Conservation (phyloP, 2,797 vertebrate genomes). For the Nannoperca australis region DNA sequence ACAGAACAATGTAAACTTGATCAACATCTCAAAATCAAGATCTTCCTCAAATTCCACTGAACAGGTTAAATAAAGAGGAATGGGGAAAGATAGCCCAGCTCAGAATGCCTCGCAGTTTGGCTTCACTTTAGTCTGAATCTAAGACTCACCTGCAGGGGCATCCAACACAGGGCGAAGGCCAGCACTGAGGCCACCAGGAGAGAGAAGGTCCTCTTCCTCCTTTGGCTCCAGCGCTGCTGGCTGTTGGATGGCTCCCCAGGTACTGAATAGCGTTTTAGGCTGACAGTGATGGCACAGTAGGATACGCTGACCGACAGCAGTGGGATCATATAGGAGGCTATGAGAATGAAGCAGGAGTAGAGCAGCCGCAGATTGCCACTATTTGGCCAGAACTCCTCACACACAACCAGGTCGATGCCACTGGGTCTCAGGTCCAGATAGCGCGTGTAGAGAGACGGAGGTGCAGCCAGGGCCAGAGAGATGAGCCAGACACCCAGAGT, state of each 20-base stretch:
- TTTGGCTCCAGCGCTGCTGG: constrained; percentile 83
- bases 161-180: constrained; percentile 86
- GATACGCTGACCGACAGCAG: constrained; percentile 85
- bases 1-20: not conserved
- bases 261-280: constrained; percentile 78
- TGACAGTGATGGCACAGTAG: constrained; percentile 85
- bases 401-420: constrained; percentile 84
- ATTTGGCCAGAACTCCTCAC: constrained; percentile 87
- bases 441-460: constrained; percentile 79
- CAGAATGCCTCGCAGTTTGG: not conserved
- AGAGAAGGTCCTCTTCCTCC: constrained; percentile 83
- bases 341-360: constrained; percentile 84
- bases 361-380: constrained; percentile 79
- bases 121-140: not conserved
- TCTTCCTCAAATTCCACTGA: not conserved
- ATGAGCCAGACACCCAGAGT: constrained; percentile 82
- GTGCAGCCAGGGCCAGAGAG: constrained; percentile 83
- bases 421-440: constrained; percentile 84
- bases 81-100: not conserved
- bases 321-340: constrained; percentile 85
- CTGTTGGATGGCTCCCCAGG: constrained; percentile 78
- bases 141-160: constrained; percentile 83
- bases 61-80: not conserved
- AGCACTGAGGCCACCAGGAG: constrained; percentile 85
- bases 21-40: not conserved